A percentile compares a stretch with the other conserved stretches of the same genome.
Conservation (phyloP, 1,140 invertebrate genomes). For the Drosophila pachea region DNA sequence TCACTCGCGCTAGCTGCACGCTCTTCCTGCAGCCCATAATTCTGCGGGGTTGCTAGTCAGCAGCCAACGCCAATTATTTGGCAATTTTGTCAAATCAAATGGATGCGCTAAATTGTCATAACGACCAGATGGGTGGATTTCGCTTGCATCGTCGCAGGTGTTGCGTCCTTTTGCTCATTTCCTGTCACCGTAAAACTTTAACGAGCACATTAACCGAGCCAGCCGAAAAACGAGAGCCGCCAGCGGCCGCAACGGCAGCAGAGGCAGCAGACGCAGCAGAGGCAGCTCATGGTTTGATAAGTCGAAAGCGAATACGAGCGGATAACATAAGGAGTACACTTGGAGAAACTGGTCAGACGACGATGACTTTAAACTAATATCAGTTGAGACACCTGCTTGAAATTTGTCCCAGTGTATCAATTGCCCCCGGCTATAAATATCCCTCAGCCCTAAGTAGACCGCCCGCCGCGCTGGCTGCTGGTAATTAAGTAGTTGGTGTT, state of each 20-base stretch:
- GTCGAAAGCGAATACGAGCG: conserved; percentile 13
- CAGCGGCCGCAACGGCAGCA: not conserved
- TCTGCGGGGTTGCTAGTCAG: conserved; percentile 20
- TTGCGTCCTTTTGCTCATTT: conserved; percentile 61
- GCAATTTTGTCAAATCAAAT: conserved; percentile 68
- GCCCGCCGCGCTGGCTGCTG: conserved; percentile 20
- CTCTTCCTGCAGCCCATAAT: conserved; percentile 24
- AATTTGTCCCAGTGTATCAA: not conserved
- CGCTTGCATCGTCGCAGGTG: conserved; percentile 43
- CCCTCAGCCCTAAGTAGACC: not conserved
- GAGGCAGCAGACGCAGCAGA: not conserved
- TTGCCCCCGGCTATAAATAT: conserved; percentile 10
- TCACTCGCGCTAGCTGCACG: not conserved
- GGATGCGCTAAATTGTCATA: conserved; percentile 69
- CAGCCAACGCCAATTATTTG: conserved; percentile 63
- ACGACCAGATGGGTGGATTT: conserved; percentile 73
- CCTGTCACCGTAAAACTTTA: conserved; percentile 76
- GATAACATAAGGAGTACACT: not conserved
- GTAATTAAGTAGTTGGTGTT: conserved; percentile 53
- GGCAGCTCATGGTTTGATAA: conserved; percentile 22
- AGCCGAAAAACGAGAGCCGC: not conserved
- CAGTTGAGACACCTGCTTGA: not conserved
- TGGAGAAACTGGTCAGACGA: not conserved
- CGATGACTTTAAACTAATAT: too few species aligned
- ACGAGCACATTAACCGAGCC: conserved; percentile 66